phyloP scores from a whole-genome alignment of 2,797 vertebrate genomes.

The Anabacerthia variegaticeps region DNA sequence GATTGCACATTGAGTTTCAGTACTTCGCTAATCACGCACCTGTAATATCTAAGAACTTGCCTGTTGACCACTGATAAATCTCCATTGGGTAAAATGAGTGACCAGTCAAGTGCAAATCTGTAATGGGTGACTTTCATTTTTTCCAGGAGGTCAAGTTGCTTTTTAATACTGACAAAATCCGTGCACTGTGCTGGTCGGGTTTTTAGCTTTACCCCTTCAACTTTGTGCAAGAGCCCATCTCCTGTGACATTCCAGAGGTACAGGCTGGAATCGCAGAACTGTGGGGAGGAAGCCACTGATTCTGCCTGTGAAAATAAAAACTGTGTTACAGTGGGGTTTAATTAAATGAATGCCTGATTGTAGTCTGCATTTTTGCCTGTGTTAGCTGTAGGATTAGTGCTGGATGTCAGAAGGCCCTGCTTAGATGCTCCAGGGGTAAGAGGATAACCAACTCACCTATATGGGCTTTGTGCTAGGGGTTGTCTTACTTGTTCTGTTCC shows the following conservation, averaged over 20 bases:
- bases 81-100: conserved; percentile 87
- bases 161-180: conserved; percentile 87
- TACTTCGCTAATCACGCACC: conserved; percentile 87
- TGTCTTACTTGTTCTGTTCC: background rate
- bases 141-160: conserved; percentile 82
- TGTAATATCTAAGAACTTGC: conserved; percentile 88
- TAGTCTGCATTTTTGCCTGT: background rate
- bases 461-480: background rate
- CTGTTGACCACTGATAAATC: conserved; percentile 79
- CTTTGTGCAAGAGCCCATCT: conserved; percentile 80
- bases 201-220: conserved; percentile 84
- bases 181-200: conserved; percentile 88
- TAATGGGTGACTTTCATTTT: conserved; percentile 87
- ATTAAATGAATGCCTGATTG: background rate
- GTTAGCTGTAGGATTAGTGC: background rate
- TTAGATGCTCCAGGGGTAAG: background rate
- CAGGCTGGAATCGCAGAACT: conserved; percentile 88
- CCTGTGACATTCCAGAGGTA: conserved; percentile 94
- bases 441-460: background rate
- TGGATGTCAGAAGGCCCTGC: background rate
- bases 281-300: conserved; percentile 85
- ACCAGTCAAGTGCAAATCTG: conserved; percentile 93
- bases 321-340: background rate
- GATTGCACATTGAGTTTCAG: conserved; percentile 79
- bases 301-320: conserved; percentile 81